Evolutionary conservation across 2,888 invertebrate species (phyloP).

Genomic region (Aleiodes leptofemur): DNA sequence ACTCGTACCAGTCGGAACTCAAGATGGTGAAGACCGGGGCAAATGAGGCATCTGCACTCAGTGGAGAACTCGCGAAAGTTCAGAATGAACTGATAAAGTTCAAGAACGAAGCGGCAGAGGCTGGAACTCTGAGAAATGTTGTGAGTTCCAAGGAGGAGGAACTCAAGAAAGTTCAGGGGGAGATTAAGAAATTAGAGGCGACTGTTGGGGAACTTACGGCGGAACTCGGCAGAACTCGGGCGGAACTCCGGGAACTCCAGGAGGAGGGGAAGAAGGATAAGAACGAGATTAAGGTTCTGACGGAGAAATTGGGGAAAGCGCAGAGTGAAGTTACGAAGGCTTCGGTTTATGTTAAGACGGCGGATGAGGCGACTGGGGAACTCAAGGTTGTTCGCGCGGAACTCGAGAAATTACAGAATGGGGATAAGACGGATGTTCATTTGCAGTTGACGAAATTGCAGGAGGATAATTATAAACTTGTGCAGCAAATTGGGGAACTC

Average conservation of each 20-base stretch:
- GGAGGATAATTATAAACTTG: constrained; percentile 77
- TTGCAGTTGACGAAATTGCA: constrained; percentile 75
- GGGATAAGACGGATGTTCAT: constrained; percentile 57
- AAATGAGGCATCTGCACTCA: constrained; percentile 68
- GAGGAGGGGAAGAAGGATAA: constrained; percentile 59
- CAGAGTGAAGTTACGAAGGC: constrained; percentile 61
- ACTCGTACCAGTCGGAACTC: constrained; percentile 71
- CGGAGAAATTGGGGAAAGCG: constrained; percentile 57
- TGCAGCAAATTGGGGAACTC: constrained; percentile 69
- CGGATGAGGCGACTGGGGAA: constrained; percentile 51
- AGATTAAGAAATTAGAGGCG: constrained; percentile 76
- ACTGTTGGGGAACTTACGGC: constrained; percentile 58
- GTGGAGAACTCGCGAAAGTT: constrained; percentile 73
- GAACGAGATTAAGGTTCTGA: constrained; percentile 56
- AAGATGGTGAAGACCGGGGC: constrained; percentile 69
- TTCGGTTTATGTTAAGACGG: constrained; percentile 51
- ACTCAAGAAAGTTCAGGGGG: constrained; percentile 70
- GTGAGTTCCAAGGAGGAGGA: constrained; percentile 63
- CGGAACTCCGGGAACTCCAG: constrained; percentile 56
- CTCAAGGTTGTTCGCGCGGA: constrained; percentile 58
- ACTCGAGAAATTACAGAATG: constrained; percentile 58
- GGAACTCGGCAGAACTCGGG: constrained; percentile 57
- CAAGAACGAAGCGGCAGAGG: constrained; percentile 64
- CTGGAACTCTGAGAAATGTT: constrained; percentile 55
- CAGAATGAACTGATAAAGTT: constrained; percentile 65